Percentiles rank a stretch among this genome's conserved stretches.
Conservation (phyloP, 2,888 invertebrate genomes). For the Heliconius hortense region DNA sequence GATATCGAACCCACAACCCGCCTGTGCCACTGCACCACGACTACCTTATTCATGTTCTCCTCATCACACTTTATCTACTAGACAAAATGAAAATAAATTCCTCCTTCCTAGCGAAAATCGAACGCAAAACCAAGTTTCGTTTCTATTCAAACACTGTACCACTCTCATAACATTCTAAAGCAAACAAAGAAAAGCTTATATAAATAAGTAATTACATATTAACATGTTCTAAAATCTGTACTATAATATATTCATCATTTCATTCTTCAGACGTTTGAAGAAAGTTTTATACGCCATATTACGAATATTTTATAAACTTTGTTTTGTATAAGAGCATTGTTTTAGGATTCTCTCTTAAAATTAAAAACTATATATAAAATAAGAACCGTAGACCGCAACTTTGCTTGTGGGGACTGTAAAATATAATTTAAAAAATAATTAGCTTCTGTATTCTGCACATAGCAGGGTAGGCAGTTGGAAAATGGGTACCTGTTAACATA, state of each 20-base stretch:
- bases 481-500: too few species aligned
- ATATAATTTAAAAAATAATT: too few species aligned
- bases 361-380: not conserved
- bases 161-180: not conserved
- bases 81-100: too few species aligned
- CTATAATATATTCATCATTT: constrained; percentile 1
- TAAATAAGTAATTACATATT: not conserved
- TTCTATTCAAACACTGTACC: not conserved
- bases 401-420: not conserved
- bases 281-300: not conserved
- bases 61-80: too few species aligned
- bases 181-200: not conserved
- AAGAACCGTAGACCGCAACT: not conserved
- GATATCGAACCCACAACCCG: too few species aligned
- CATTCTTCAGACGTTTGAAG: constrained; percentile 5
- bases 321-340: not conserved
- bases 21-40: too few species aligned
- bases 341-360: not conserved
- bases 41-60: too few species aligned
- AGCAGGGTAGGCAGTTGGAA: too few species aligned
- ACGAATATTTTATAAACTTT: not conserved
- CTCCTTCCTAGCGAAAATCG: not conserved
- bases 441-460: too few species aligned
- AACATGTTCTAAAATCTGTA: not conserved
- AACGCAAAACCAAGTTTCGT: not conserved